phyloP scores from a whole-genome alignment of 2,113 vertebrate genomes.

The Clarias batrachus region DNA sequence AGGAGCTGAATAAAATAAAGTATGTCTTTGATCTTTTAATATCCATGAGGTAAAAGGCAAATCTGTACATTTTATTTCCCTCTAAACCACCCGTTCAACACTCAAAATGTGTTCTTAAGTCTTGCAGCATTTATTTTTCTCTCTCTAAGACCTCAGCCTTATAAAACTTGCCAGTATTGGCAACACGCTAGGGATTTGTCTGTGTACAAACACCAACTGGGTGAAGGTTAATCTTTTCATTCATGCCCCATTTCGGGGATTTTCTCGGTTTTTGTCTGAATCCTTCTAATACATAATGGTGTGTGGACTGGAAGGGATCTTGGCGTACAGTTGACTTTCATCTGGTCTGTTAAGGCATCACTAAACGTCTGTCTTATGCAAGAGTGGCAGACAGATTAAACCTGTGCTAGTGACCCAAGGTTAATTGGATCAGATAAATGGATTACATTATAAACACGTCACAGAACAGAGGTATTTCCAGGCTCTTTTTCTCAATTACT shows the following conservation, averaged over 20 bases:
- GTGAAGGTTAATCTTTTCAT: constrained; percentile 37
- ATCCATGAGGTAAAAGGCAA: not conserved
- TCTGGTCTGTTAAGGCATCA: constrained; percentile 29
- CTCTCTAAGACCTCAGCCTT: not conserved
- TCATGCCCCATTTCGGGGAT: constrained; percentile 30
- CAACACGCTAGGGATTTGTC: constrained; percentile 12
- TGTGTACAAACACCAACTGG: constrained; percentile 20
- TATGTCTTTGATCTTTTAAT: not conserved
- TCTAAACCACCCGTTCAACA: not conserved
- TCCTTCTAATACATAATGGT: not conserved
- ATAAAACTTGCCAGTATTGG: not conserved
- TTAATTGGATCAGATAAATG: constrained; percentile 52
- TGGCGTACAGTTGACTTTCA: constrained; percentile 17
- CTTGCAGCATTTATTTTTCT: not conserved
- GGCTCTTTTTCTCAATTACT: not conserved
- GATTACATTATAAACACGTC: constrained; percentile 39
- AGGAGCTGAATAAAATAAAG: not conserved
- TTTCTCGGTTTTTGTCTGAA: constrained; percentile 12
- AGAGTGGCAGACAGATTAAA: constrained; percentile 42
- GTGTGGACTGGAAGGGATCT: not conserved
- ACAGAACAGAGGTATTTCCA: constrained; percentile 16
- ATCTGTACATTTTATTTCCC: not conserved
- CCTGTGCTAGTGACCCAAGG: constrained; percentile 34
- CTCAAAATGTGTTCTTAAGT: not conserved
- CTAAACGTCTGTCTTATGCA: constrained; percentile 21